A percentile compares a stretch with the other conserved stretches of the same genome.
These are phyloP conservation scores for Embiotoca jacksoni DNA, from an alignment of 2,113 vertebrate genomes.

Conservation along the genomic window DNA sequence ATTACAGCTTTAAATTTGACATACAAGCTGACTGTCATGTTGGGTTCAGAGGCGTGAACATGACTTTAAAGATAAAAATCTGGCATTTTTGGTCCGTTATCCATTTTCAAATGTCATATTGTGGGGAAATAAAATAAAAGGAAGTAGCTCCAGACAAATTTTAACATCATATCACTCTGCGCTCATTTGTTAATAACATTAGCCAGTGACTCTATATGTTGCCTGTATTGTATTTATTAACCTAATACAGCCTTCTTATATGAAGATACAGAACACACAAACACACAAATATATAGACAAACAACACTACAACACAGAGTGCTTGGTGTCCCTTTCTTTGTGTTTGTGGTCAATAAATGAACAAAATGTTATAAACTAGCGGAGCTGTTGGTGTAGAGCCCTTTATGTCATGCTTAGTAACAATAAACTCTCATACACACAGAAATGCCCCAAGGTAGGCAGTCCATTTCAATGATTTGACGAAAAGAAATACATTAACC, in stretches of 20 bases:
- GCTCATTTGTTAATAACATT: too few species aligned
- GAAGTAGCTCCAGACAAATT: too few species aligned
- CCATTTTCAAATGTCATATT: too few species aligned
- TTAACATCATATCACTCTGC: too few species aligned
- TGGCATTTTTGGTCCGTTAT: too few species aligned
- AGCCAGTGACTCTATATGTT: too few species aligned
- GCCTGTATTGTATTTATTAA: not conserved
- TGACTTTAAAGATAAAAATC: too few species aligned
- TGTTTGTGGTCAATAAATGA: slow-evolving; percentile 64
- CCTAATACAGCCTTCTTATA: not conserved
- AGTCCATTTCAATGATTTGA: too few species aligned
- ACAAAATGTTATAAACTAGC: slow-evolving; percentile 35
- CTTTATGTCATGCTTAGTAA: not conserved
- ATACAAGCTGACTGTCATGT: not conserved
- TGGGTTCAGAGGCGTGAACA: not conserved
- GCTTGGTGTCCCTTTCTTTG: slow-evolving; percentile 45
- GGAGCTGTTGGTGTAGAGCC: not conserved
- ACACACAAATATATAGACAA: not conserved
- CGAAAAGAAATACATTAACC: not conserved
- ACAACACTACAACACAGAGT: not conserved
- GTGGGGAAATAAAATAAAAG: too few species aligned
- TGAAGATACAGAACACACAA: not conserved
- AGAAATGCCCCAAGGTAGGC: not conserved
- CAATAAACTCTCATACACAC: not conserved
- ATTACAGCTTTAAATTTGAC: not conserved